phyloP scores from a whole-genome alignment of 2,888 invertebrate genomes.

The Diabrotica balteata region DNA sequence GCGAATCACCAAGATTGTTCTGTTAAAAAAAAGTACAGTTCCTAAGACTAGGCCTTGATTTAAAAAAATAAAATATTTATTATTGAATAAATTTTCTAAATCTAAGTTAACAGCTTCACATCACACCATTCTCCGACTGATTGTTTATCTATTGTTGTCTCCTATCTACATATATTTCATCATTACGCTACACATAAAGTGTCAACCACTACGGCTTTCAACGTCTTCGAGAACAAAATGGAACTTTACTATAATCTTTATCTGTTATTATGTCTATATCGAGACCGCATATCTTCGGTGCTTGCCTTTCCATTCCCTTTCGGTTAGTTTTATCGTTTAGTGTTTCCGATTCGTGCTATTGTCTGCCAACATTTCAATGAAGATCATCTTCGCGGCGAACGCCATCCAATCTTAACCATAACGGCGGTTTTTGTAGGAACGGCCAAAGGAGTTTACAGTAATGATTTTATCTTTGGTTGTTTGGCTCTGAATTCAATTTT shows the following conservation, averaged over 20 bases:
- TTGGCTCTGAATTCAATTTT: constrained; percentile 15
- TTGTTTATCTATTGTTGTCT: not conserved
- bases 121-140: not conserved
- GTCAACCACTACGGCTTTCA: constrained; percentile 21
- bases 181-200: constrained; percentile 18
- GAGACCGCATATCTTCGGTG: constrained; percentile 50
- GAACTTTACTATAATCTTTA: constrained; percentile 52
- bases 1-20: too few relatives aligned
- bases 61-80: too few relatives aligned
- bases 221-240: constrained; percentile 33
- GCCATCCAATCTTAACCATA: constrained; percentile 38
- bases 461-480: constrained; percentile 15
- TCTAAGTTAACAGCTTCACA: too few relatives aligned
- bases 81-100: too few relatives aligned
- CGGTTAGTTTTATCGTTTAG: constrained; percentile 59
- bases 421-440: constrained; percentile 12
- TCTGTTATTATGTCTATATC: constrained; percentile 53
- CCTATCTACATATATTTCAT: constrained; percentile 6
- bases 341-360: constrained; percentile 57
- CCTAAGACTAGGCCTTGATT: too few relatives aligned
- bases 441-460: constrained; percentile 8
- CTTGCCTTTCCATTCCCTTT: constrained; percentile 53
- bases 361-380: constrained; percentile 47
- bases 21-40: too few relatives aligned
- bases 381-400: constrained; percentile 35